A percentile compares a stretch with the other conserved stretches of the same genome.
phyloP scores from a whole-genome alignment of 2,113 vertebrate genomes.

The Peromyscus leucopus region DNA sequence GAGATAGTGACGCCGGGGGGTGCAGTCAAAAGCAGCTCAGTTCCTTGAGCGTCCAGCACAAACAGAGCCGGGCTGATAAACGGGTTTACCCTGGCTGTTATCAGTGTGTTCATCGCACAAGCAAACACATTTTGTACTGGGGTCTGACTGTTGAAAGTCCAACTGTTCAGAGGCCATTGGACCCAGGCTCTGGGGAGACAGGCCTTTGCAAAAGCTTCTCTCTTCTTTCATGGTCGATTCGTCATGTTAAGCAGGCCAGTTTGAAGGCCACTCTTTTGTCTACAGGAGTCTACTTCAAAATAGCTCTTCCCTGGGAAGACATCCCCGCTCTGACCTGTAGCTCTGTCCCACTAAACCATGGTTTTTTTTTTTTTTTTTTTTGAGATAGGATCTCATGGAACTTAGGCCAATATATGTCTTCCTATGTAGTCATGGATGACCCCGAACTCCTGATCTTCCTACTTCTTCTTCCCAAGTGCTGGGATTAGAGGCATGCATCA shows the following conservation, averaged over 20 bases:
- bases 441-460: background rate
- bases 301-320: slow-evolving; percentile 52
- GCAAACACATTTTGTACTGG: slow-evolving; percentile 66
- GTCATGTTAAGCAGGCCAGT: slow-evolving; percentile 69
- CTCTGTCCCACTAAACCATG: slow-evolving; percentile 50
- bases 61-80: slow-evolving; percentile 15
- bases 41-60: background rate
- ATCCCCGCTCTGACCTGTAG: slow-evolving; percentile 70
- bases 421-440: background rate
- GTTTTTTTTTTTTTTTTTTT: background rate
- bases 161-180: slow-evolving; percentile 77
- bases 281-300: slow-evolving; percentile 74
- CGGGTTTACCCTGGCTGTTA: slow-evolving; percentile 54
- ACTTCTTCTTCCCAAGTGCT: background rate
- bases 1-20: slow-evolving; percentile 67
- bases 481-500: background rate
- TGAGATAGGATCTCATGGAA: background rate
- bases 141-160: slow-evolving; percentile 68
- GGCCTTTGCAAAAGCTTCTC: slow-evolving; percentile 73
- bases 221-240: slow-evolving; percentile 50
- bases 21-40: background rate
- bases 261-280: slow-evolving; percentile 75
- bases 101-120: slow-evolving; percentile 72
- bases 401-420: background rate
- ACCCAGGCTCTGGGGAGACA: slow-evolving; percentile 72